Evolutionary conservation across 1,140 invertebrate genomes (phyloP), one percentile per base, ranked within the genome.

Genomic region (Oncopeltus fasciatus): DNA sequence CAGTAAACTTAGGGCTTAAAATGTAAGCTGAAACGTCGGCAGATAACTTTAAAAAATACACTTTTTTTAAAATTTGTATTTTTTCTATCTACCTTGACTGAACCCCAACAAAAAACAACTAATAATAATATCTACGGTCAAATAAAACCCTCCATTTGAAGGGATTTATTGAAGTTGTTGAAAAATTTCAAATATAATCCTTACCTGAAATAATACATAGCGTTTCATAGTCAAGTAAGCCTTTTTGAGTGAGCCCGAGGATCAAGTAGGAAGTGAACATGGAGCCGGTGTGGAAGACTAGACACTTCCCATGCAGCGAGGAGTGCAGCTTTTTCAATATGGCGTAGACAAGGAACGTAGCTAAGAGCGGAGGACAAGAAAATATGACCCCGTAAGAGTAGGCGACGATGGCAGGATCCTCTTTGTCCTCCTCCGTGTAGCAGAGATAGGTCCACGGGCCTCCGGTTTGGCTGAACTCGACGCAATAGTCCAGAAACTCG

Each of bases 261-360:
- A 21, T 53, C 4, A 53, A 14, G 21, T 24, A 24, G 49, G 20
- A 18, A 53, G 21, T 8, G 8, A 26, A 1, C 1, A 53, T 14
- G 49, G 20, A 24, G 44, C 21, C 21, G 2, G 24, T 53, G 14
- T 53, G 49, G 1, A 24, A 53, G 16, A 24, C 69, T 86, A 78
- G 28, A 81, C 83, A 21, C 72, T 33, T 0, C 66, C 85, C 84
- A 64, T 87, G 85, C n/a, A n/a, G n/a, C 11, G 87, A 73, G 70
- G 86, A 87, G 14, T 81, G 69, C 20, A 86, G 69, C 59, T 87
- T 84, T 0, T 83, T 82, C 38, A 86, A 79, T 38, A 83, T 72
- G 1, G 82, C 78, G 68, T 88, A 87, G 0, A 86, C 83, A 31
- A 84, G 62, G 57, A 87, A 81, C 1, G 86, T 87, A 0, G 79